A percentile compares a stretch with the other conserved stretches of the same genome.
phyloP scores from a whole-genome alignment of 2,797 vertebrate species.

The Mastacembelus armatus region DNA sequence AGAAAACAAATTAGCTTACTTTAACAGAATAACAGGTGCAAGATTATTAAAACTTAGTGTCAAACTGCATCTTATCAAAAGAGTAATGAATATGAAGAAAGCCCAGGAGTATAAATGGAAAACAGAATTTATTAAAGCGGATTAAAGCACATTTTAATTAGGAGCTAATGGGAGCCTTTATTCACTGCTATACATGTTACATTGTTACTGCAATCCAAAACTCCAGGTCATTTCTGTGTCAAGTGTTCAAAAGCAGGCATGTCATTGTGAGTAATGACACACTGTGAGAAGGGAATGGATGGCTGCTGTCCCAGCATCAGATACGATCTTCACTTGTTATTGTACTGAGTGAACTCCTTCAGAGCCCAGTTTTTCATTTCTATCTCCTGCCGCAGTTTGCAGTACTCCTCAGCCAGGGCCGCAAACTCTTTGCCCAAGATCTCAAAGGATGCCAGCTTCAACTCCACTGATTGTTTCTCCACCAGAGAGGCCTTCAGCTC shows the following conservation, averaged over 20 bases:
- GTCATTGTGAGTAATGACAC: not conserved
- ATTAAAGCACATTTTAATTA: too few relatives aligned
- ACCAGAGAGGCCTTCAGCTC: constrained; percentile 75
- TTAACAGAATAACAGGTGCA: too few relatives aligned
- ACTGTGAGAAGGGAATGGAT: not conserved
- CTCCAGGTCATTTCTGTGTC: not conserved
- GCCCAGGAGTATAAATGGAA: not conserved
- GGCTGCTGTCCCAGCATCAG: not conserved
- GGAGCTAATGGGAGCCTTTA: too few relatives aligned
- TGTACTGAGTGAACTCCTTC: constrained; percentile 82
- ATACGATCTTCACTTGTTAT: constrained; percentile 24
- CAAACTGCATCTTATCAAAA: not conserved
- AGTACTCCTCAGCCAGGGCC: constrained; percentile 87
- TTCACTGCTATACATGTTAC: too few relatives aligned
- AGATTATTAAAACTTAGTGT: too few relatives aligned
- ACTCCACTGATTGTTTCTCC: constrained; percentile 81
- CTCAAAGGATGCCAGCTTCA: constrained; percentile 86
- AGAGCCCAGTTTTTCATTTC: constrained; percentile 88
- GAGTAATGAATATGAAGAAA: not conserved
- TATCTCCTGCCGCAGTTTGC: constrained; percentile 80
- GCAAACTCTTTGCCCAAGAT: constrained; percentile 89
- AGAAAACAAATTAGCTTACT: not conserved
- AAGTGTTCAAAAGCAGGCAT: not conserved
- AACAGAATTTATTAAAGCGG: too few relatives aligned
- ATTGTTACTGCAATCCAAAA: not conserved